These are phyloP conservation scores for Sesamia inferens DNA, from an alignment of 2,888 invertebrate species.

Conservation along the genomic window DNA sequence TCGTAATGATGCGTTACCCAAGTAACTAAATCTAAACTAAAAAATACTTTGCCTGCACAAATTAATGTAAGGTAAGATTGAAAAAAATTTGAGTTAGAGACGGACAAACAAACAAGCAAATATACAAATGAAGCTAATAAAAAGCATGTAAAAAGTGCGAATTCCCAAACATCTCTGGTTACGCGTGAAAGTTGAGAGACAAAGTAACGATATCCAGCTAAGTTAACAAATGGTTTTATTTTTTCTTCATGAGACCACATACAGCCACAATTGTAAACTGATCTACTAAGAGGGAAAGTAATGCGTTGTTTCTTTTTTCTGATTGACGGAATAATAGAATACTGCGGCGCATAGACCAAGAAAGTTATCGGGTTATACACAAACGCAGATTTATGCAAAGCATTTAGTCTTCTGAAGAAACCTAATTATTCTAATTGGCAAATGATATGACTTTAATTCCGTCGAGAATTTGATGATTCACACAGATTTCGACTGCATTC, in stretches of 20 bases:
- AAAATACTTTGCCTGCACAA: too few relatives aligned
- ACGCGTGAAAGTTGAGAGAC: constrained; percentile 66
- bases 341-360: constrained; percentile 6
- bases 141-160: constrained; percentile 63
- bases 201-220: constrained; percentile 60
- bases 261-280: constrained; percentile 65
- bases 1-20: too few relatives aligned
- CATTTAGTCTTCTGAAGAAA: neutral
- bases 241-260: constrained; percentile 63
- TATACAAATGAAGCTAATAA: too few relatives aligned
- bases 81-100: too few relatives aligned
- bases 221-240: constrained; percentile 65
- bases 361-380: constrained; percentile 4
- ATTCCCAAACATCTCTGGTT: constrained; percentile 69
- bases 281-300: constrained; percentile 66
- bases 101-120: too few relatives aligned
- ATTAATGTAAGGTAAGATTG: too few relatives aligned
- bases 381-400: neutral
- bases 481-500: neutral
- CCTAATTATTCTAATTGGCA: neutral
- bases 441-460: neutral
- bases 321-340: constrained; percentile 20
- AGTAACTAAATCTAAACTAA: too few relatives aligned
- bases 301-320: constrained; percentile 54
- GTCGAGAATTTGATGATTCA: neutral